Evolutionary conservation across 2,113 vertebrate species (phyloP).

Genomic region (Mesoclemmys tuberculata): DNA sequence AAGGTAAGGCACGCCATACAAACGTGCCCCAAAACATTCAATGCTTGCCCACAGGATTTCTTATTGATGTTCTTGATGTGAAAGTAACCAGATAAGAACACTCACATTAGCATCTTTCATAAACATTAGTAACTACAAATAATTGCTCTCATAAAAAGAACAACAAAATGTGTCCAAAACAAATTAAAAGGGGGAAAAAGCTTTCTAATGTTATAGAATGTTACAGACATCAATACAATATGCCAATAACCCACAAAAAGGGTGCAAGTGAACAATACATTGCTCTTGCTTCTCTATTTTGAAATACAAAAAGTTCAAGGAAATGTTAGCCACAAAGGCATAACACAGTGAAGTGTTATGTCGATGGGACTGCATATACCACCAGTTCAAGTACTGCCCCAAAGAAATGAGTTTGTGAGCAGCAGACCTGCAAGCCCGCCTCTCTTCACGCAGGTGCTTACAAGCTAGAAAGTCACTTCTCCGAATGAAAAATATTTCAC

Average conservation of each 20-base stretch:
- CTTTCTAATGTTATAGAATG: neutral
- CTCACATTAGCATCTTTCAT: neutral
- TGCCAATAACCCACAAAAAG: neutral
- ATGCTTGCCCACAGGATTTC: slow-evolving; percentile 20
- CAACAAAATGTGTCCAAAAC: slow-evolving; percentile 19
- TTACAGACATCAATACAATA: neutral
- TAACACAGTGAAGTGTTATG: rapidly evolving
- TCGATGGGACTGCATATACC: neutral
- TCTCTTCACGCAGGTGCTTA: neutral
- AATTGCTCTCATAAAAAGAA: neutral
- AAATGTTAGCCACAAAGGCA: neutral
- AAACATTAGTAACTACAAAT: slow-evolving; percentile 22
- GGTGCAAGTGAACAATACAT: neutral
- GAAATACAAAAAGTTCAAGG: neutral
- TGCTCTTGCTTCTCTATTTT: neutral
- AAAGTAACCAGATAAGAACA: slow-evolving; percentile 34
- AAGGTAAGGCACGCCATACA: neutral
- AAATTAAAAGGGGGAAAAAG: slow-evolving; percentile 15
- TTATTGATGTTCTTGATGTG: neutral
- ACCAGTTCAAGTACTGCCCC: neutral
- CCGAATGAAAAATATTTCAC: neutral
- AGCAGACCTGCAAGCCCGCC: neutral
- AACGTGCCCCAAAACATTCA: slow-evolving; percentile 4
- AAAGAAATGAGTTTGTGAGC: neutral
- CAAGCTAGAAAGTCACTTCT: rapidly evolving